Conservation (phyloP, 2,113 vertebrate species). For the Rhinoderma darwinii region DNA sequence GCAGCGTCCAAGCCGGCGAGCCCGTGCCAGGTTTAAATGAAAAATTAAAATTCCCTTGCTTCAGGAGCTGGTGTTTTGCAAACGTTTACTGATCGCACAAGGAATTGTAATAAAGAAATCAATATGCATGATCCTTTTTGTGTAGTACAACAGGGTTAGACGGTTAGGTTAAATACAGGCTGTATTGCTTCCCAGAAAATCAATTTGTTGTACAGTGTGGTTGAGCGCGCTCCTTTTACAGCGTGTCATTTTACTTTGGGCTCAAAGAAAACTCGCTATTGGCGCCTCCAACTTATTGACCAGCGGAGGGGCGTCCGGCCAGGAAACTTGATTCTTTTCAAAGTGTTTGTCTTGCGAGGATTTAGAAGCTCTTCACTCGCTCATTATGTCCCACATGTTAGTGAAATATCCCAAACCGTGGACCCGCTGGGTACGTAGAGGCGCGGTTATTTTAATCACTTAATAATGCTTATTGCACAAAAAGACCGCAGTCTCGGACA, state of each 20-base stretch:
- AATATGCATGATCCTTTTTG: constrained; percentile 92
- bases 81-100: constrained; percentile 83
- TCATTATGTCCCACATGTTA: constrained; percentile 59
- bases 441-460: not conserved
- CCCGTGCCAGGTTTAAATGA: constrained; percentile 45
- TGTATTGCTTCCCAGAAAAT: constrained; percentile 95
- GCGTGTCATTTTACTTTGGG: constrained; percentile 85
- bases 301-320: constrained; percentile 68
- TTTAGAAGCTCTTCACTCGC: constrained; percentile 58
- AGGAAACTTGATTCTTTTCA: constrained; percentile 64
- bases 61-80: constrained; percentile 67
- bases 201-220: constrained; percentile 86
- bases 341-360: constrained; percentile 62
- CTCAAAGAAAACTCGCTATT: constrained; percentile 78
- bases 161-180: constrained; percentile 95
- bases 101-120: constrained; percentile 90
- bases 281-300: constrained; percentile 87
- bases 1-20: constrained; percentile 21
- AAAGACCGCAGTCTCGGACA: not conserved
- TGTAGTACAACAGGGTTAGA: constrained; percentile 92
- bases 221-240: constrained; percentile 74
- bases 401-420: constrained; percentile 29
- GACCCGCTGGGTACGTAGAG: not conserved
- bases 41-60: constrained; percentile 59
- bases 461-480: not conserved